Evolutionary conservation across 2,113 vertebrate genomes (phyloP).

Genomic region (Brachirus orientalis): DNA sequence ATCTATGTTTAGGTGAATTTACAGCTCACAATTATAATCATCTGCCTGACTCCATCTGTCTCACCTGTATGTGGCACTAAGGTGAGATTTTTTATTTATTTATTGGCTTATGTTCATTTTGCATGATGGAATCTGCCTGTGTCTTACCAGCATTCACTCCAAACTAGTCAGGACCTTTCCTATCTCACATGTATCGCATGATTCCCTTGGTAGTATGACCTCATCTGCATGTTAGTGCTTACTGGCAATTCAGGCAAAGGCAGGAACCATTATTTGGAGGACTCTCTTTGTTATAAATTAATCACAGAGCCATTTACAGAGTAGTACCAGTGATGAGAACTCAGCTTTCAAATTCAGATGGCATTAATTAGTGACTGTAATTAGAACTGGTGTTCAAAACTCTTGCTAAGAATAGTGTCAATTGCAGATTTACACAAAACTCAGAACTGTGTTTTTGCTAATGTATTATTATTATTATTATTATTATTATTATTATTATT

Average conservation of each 20-base stretch:
- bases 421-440: slow-evolving; percentile 11
- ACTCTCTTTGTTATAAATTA: slow-evolving; percentile 67
- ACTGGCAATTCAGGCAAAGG: too few relatives aligned
- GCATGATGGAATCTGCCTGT: neutral
- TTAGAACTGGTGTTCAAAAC: slow-evolving; percentile 53
- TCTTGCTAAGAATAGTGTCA: slow-evolving; percentile 15
- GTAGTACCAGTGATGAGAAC: slow-evolving; percentile 56
- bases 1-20: neutral
- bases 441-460: slow-evolving; percentile 7
- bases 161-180: neutral
- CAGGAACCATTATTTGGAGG: slow-evolving; percentile 50
- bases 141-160: neutral
- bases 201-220: too few relatives aligned
- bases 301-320: slow-evolving; percentile 64
- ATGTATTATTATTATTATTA: neutral
- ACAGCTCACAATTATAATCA: slow-evolving; percentile 24
- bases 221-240: too few relatives aligned
- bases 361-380: slow-evolving; percentile 59
- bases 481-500: neutral
- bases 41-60: slow-evolving; percentile 29
- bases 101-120: neutral
- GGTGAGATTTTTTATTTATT: too few relatives aligned
- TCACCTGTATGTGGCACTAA: slow-evolving; percentile 12
- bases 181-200: too few relatives aligned
- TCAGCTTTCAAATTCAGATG: slow-evolving; percentile 41